Evolutionary conservation across 1,140 invertebrate genomes (phyloP), one percentile per base, ranked within the genome.

Genomic region (Schmidtea mediterranea): DNA sequence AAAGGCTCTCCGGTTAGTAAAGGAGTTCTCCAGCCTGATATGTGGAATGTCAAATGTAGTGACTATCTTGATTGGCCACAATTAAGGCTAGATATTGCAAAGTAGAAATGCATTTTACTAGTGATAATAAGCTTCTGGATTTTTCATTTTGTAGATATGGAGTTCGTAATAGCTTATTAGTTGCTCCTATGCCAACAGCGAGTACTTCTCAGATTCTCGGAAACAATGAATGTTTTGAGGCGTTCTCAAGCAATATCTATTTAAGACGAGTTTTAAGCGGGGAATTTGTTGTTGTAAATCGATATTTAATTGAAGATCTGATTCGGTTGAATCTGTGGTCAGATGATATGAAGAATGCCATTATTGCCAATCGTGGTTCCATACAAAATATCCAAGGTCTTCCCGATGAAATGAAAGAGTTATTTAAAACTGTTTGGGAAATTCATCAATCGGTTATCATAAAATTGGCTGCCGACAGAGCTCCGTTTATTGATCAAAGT

Each of bases 401-500:
- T 59, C 87, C 90, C 0, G 71, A 78, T 52, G 74, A 92, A 50
- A 68, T 97, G 12, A 83, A 89, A 61, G 72, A 74, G 8, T 69
- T 97, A 3, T 97, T 97, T 62, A 90, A 90, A 68, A 98, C 90
- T 2, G 86, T 94, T 0, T 97, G 90, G 92, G 92, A 98, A 68
- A 83, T 98, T 47, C 76, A 82, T 0, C 87, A 97, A 51, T 90
- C 86, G 61, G 74, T 73, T 2, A 75, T 94, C 1, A 75, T 98
- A 26, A 76, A 94, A 63, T 95, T 97, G 90, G 84, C 90, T 21
- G 86, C 84, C 1, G 92, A 97, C 66, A 72, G 90, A 54, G 87
- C 82, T 5, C 83, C 89, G 5, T 98, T 82, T 59, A 95, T 98
- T 60, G 90, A 97, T 69, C 92, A 98, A 66, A 90, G 82, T 54